A percentile compares a stretch with the other conserved stretches of the same genome.
Evolutionary conservation across 1,140 invertebrate species (phyloP).

Genomic region (Cephus cinctus): DNA sequence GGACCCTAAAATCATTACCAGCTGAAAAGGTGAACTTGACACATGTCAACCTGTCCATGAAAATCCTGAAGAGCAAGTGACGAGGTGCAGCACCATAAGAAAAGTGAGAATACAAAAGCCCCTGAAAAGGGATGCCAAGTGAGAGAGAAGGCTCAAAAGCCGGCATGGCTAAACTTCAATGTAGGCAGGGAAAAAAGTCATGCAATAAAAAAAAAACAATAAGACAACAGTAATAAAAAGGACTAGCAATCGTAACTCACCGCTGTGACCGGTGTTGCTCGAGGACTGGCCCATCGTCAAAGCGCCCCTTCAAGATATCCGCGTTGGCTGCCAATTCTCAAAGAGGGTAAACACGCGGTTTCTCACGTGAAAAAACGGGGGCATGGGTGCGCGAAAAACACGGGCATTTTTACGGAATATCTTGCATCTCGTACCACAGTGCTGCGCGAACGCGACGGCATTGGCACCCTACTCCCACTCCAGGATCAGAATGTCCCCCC

Average conservation of each 20-base stretch:
- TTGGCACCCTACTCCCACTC: too few species aligned
- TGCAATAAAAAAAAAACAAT: neutral
- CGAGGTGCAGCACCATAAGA: neutral
- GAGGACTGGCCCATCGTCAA: conserved; percentile 47
- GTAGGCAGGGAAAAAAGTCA: neutral
- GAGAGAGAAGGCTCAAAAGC: neutral
- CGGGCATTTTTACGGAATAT: conserved; percentile 31
- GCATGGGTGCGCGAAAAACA: conserved; percentile 31
- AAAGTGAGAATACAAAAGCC: neutral
- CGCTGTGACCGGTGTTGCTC: conserved; percentile 47
- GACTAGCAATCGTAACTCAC: conserved; percentile 33
- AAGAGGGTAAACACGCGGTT: neutral
- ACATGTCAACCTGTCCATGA: too few species aligned
- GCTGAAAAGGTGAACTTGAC: too few species aligned
- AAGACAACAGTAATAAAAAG: neutral
- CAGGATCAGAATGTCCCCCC: neutral
- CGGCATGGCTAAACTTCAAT: neutral
- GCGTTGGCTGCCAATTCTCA: neutral
- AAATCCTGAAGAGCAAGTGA: too few species aligned
- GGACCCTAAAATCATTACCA: too few species aligned
- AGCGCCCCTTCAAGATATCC: neutral
- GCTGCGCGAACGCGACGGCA: neutral
- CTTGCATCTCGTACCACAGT: neutral
- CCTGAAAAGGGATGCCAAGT: neutral
- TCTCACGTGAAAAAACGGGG: neutral